These are phyloP conservation scores for Chironomus tepperi DNA, from an alignment of 1,140 invertebrate species.

Conservation along the genomic window DNA sequence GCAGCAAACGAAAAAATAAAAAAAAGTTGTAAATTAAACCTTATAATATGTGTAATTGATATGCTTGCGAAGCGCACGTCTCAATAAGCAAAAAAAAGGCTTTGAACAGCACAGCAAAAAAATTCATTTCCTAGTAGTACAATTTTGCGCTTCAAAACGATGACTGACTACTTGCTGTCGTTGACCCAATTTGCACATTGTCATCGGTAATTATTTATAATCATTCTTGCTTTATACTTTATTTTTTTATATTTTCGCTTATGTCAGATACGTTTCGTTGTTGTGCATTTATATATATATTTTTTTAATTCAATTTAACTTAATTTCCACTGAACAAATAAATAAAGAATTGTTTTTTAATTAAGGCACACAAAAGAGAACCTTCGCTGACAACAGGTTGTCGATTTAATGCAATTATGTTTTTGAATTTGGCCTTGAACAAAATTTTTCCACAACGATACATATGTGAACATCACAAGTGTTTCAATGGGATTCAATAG, in stretches of 20 bases:
- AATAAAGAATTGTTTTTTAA: background rate
- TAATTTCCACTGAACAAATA: no score
- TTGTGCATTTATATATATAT: no score
- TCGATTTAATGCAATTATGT: background rate
- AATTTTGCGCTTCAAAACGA: background rate
- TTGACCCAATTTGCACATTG: conserved; percentile 16
- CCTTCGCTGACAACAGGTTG: background rate
- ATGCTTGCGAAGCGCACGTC: background rate
- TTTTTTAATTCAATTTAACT: no score
- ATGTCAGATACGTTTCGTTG: background rate
- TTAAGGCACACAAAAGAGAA: background rate
- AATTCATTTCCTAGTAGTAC: conserved; percentile 7
- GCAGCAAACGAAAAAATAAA: no score
- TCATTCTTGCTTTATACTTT: background rate
- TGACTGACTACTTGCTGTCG: conserved; percentile 2
- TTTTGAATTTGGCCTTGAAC: background rate
- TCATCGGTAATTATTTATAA: conserved; percentile 23
- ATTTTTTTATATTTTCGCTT: background rate
- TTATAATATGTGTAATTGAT: no score
- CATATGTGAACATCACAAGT: background rate
- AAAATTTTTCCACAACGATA: background rate
- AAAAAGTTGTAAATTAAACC: no score
- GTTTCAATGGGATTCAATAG: no score
- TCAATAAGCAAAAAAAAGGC: background rate
- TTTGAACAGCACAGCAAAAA: background rate